phyloP scores from a whole-genome alignment of 2,888 invertebrate species.

The Ceraclea dissimilis region DNA sequence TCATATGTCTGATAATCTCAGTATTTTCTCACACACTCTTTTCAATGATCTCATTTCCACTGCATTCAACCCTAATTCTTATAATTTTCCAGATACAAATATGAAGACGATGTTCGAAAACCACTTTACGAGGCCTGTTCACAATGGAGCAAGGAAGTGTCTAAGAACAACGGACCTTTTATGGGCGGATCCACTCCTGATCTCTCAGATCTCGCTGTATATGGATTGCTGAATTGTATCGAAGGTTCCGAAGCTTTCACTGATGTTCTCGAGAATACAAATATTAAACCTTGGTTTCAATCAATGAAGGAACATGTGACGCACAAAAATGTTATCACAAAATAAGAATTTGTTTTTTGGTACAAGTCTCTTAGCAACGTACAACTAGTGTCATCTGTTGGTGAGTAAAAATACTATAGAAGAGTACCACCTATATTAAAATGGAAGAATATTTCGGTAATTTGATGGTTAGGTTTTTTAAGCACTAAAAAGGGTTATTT shows the following conservation, averaged over 20 bases:
- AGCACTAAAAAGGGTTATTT: too few relatives aligned
- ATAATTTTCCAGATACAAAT: slow-evolving; percentile 55
- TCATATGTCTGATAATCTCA: too few relatives aligned
- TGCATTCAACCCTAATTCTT: too few relatives aligned
- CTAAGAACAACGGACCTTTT: slow-evolving; percentile 57
- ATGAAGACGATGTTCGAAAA: slow-evolving; percentile 80
- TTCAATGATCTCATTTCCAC: too few relatives aligned
- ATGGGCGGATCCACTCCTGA: slow-evolving; percentile 85
- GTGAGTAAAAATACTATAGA: too few relatives aligned
- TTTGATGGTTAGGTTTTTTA: too few relatives aligned
- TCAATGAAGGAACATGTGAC: slow-evolving; percentile 60
- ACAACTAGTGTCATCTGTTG: too few relatives aligned
- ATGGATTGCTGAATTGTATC: slow-evolving; percentile 84
- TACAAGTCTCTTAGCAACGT: too few relatives aligned
- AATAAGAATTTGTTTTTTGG: too few relatives aligned
- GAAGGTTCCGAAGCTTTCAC: slow-evolving; percentile 88
- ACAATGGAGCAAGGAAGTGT: slow-evolving; percentile 67
- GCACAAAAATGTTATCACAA: slow-evolving; percentile 31
- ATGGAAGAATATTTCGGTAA: too few relatives aligned
- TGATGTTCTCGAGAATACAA: slow-evolving; percentile 67
- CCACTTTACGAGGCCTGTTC: slow-evolving; percentile 87
- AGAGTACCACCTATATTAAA: too few relatives aligned
- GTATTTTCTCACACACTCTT: too few relatives aligned
- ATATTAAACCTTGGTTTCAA: slow-evolving; percentile 72
- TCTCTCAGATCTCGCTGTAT: slow-evolving; percentile 87